Evolutionary conservation across 2,888 invertebrate genomes (phyloP).

Genomic region (Stomorhina lunata): DNA sequence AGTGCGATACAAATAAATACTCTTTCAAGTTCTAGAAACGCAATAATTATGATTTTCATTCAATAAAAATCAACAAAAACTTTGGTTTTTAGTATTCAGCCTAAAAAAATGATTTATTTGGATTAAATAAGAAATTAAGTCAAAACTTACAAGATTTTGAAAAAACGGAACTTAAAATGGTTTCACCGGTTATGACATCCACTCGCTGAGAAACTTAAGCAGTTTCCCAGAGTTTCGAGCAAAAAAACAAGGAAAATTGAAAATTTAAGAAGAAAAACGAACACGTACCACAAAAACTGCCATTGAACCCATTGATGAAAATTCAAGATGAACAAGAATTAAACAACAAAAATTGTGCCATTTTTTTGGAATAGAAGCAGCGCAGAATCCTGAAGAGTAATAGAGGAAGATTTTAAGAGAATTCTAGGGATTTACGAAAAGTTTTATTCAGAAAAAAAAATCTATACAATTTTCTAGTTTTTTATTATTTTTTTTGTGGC

Average conservation of each 20-base stretch:
- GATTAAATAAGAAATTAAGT: not conserved
- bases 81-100: too few relatives aligned
- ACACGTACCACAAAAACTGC: slow-evolving; percentile 4
- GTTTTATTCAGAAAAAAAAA: not conserved
- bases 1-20: too few relatives aligned
- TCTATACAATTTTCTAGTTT: not conserved
- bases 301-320: slow-evolving; percentile 55
- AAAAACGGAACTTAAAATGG: slow-evolving; percentile 14
- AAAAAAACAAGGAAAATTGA: not conserved
- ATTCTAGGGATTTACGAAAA: not conserved
- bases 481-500: not conserved
- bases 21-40: too few relatives aligned
- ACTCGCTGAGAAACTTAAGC: not conserved
- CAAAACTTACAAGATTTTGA: not conserved
- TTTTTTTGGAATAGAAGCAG: not conserved
- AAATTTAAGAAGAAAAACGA: not conserved
- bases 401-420: slow-evolving; percentile 13
- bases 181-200: slow-evolving; percentile 40
- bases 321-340: not conserved
- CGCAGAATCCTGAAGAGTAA: slow-evolving; percentile 45
- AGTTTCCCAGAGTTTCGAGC: not conserved
- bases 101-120: too few relatives aligned
- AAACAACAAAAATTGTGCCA: not conserved
- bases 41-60: too few relatives aligned
- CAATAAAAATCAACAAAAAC: too few relatives aligned